Evolutionary conservation across 2,888 invertebrate species (phyloP), one percentile per base, ranked within the genome.

Genomic region (Spodoptera exigua): DNA sequence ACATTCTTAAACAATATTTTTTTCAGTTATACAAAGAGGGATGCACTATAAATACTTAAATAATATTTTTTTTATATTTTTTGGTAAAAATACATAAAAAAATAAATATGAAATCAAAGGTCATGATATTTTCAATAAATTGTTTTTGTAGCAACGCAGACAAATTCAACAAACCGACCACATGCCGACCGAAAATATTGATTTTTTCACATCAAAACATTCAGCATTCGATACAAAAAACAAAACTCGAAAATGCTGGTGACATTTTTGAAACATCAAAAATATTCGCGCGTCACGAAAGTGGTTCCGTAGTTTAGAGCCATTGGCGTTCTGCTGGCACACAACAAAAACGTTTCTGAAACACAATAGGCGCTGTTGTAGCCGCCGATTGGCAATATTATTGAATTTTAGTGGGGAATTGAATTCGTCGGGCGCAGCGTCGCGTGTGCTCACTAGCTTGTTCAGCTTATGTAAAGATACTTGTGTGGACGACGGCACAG

Each of bases 361-460:
- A 74, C 66, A 82, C 80, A 80, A 80, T 79, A 47, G 79, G 57
- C 53, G 13, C 70, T 61, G 67, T 67, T 75, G 75, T 74, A 70
- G 67, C 70, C 80, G 62, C 58, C 80, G 80, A 82, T 82, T 80
- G 82, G 61, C 80, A 79, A 79, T 80, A 80, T 81, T 82, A 82
- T 82, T 81, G 79, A 79, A 78, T 81, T 80, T 81, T 78, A 74
- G 75, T 55, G 62, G 65, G 57, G 73, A 80, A 81, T 81, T 79
- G 79, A 80, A 78, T 82, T 80, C 72, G 67, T 61, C 66, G 62
- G 52, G 60, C 61, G 70, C 57, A 51, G 62, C 55, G 51, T 41
- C 53, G 53, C 59, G 55, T 49, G 52, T 49, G 46, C 62, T 41
- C 61, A 46, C 37, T 44, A 11, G 41, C 41, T 75, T 58, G 70